A percentile compares a stretch with the other conserved stretches of the same genome.
Conservation (phyloP, 2,113 vertebrate genomes). For the Silurus asotus region DNA sequence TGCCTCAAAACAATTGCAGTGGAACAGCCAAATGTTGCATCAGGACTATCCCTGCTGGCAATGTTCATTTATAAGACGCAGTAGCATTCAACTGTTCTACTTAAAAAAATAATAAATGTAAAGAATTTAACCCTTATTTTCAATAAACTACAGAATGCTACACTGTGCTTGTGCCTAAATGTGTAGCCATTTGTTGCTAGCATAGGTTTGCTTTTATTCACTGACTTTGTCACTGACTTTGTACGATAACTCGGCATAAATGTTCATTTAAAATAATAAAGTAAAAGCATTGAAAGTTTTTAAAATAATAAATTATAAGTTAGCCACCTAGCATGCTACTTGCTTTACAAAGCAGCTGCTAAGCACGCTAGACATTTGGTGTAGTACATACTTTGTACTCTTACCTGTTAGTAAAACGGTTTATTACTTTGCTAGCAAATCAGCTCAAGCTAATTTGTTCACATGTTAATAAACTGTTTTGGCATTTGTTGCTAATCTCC, state of each 20-base stretch:
- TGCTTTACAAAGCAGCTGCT: neutral
- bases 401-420: neutral
- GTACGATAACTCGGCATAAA: neutral
- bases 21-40: constrained; percentile 3
- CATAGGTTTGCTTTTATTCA: neutral
- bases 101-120: neutral
- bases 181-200: neutral
- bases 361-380: neutral
- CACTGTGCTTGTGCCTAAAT: neutral
- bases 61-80: constrained; percentile 13
- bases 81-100: neutral
- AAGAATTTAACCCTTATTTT: neutral
- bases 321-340: neutral
- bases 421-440: neutral
- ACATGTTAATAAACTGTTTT: no score
- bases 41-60: constrained; percentile 9
- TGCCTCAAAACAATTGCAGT: neutral
- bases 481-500: no score
- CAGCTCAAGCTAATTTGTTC: neutral
- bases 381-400: neutral
- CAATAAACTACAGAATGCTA: neutral
- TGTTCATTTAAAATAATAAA: neutral
- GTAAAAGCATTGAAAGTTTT: neutral
- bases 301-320: neutral
- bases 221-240: neutral